A percentile compares a stretch with the other conserved stretches of the same genome.
These are phyloP conservation scores for Cremastinae sp. DNA, from an alignment of 2,888 invertebrate species.

Conservation along the genomic window DNA sequence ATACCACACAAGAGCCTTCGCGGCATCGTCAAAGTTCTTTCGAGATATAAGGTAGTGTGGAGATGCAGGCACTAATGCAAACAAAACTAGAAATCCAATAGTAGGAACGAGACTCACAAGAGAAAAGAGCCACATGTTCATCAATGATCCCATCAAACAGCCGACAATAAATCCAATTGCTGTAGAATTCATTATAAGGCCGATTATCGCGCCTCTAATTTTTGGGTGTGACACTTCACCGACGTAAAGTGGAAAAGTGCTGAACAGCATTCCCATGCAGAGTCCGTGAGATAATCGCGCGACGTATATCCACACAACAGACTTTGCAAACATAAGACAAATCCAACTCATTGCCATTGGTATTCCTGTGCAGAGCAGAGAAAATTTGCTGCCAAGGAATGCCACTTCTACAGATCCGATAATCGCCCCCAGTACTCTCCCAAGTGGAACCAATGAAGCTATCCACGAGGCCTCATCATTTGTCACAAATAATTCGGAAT, in stretches of 20 bases:
- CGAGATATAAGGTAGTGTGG: slow-evolving; percentile 59
- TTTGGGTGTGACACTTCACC: slow-evolving; percentile 69
- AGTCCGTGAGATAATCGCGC: slow-evolving; percentile 64
- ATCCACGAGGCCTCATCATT: slow-evolving; percentile 71
- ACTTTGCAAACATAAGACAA: slow-evolving; percentile 63
- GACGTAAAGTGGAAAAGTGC: slow-evolving; percentile 65
- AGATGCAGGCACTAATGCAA: slow-evolving; percentile 39
- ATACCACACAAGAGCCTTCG: slow-evolving; percentile 67
- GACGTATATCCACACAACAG: slow-evolving; percentile 66
- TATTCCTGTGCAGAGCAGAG: slow-evolving; percentile 63
- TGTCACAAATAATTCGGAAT: slow-evolving; percentile 65
- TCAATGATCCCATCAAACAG: slow-evolving; percentile 53
- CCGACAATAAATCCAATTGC: slow-evolving; percentile 51
- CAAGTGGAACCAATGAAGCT: slow-evolving; percentile 70
- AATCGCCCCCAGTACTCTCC: slow-evolving; percentile 69
- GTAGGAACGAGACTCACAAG: slow-evolving; percentile 56
- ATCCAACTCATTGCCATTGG: slow-evolving; percentile 68
- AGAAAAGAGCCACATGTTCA: slow-evolving; percentile 56
- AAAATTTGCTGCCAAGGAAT: slow-evolving; percentile 69
- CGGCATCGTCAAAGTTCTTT: slow-evolving; percentile 58
- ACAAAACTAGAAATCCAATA: slow-evolving; percentile 45
- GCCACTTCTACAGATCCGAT: slow-evolving; percentile 63
- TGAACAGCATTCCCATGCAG: slow-evolving; percentile 60
- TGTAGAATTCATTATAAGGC: slow-evolving; percentile 50
- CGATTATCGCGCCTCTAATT: slow-evolving; percentile 66